phyloP scores from a whole-genome alignment of 2,888 invertebrate species.

The Epistrophe eligans region DNA sequence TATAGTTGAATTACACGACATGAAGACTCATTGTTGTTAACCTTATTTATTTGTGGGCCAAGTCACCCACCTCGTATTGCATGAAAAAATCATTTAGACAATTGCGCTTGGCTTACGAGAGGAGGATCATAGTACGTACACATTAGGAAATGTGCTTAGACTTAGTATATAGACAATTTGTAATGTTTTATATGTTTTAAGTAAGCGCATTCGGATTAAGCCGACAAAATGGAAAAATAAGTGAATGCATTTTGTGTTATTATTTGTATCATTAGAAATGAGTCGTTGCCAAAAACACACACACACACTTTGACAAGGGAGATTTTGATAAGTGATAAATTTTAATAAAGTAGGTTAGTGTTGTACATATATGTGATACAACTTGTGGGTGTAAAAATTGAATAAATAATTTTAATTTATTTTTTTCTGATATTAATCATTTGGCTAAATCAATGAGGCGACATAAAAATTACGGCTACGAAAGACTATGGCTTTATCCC shows the following conservation, averaged over 20 bases:
- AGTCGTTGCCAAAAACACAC: neutral
- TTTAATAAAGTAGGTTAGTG: neutral
- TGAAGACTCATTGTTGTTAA: slow-evolving; percentile 59
- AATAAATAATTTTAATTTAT: too few species aligned
- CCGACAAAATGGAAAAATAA: neutral
- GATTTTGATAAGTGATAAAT: slow-evolving; percentile 25
- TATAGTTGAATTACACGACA: slow-evolving; percentile 29
- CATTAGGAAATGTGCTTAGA: too few species aligned
- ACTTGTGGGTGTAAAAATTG: too few species aligned
- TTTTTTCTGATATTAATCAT: neutral
- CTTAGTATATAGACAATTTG: slow-evolving; percentile 19
- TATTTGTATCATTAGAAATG: neutral
- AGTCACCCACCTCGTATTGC: slow-evolving; percentile 30
- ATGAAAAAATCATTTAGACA: slow-evolving; percentile 22
- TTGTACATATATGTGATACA: neutral
- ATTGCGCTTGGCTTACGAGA: slow-evolving; percentile 52
- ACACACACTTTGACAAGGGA: neutral
- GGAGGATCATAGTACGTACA: slow-evolving; percentile 39
- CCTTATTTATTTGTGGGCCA: slow-evolving; percentile 68
- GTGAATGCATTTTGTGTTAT: neutral
- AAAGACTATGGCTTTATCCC: too few species aligned
- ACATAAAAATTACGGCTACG: too few species aligned
- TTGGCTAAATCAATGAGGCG: too few species aligned
- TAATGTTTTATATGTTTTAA: slow-evolving; percentile 28
- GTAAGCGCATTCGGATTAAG: slow-evolving; percentile 31